Base-by-base conservation (phyloP, 2,113 vertebrate species). In the Bagarius yarrelli region DNA sequence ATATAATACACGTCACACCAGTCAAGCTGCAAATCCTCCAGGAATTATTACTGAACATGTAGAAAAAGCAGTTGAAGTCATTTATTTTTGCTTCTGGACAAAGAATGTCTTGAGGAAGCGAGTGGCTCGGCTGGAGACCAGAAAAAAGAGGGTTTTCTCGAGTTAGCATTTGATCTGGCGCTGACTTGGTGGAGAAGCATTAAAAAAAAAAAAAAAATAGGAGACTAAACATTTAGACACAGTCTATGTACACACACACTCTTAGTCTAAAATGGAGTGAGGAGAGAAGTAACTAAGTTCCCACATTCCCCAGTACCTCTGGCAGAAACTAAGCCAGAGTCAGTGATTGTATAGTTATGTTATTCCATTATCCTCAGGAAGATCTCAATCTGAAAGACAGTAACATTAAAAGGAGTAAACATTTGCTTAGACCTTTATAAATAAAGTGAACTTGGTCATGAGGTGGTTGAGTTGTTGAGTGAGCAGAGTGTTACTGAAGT, bases 181-280 rank as follows among this genome's bases (percentile, higher is more conserved):
- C 70, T 69, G 78, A 72, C 52, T 64, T 40, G 74, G 12, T 50
- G 70, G 86, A 78, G 71, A 52, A 81, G 81, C 75, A 69, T 82
- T 71, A 78, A 79, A 85, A 76, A 73, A 78, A 79, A 83, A 80
- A 52, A 59, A 19, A 73, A 73, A 53, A 30, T 47, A 13, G 30
- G 67, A 89, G 90, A 89, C 88, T 88, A 89, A 90, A 89, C 85
- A 89, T 87, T 88, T 87, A 61, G 73, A 84, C 83, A 86, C 75
- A 16, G 81, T 81, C 83, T 86, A 25, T 59, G 83, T 77, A 81
- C 83, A 77, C 83, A 36, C 34, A 71, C n/a, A 40, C 53, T 74
- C 36, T n/a, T 27, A 63, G 56, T 59, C 50, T 40, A 40, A 23
- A 40, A 15, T 25, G 23, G 50, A 63, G 53, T 2, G 36, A 52